phyloP scores from a whole-genome alignment of 53 echinoderm and acorn worm species.

The Holothuria leucospilota region DNA sequence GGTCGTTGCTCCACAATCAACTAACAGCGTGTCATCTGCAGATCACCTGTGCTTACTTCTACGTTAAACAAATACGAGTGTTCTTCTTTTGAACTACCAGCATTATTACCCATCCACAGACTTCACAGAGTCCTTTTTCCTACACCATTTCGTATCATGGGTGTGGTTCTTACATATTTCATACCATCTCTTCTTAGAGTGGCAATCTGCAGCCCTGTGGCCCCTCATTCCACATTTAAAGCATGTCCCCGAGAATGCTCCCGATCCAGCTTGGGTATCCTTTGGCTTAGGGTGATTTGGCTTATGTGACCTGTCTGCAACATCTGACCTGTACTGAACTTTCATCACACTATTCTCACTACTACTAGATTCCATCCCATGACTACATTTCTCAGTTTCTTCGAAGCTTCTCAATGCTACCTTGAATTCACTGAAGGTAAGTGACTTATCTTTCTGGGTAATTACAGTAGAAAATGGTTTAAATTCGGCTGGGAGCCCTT shows the following conservation, averaged over 20 bases:
- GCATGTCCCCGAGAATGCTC: no score
- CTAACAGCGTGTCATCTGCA: background rate
- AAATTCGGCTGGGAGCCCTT: conserved; percentile 48
- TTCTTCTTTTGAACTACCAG: background rate
- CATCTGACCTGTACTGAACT: no score
- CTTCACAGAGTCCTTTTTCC: conserved; percentile 7
- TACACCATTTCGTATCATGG: background rate
- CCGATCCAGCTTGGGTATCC: no score
- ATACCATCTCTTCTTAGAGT: background rate
- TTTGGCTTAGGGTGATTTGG: no score
- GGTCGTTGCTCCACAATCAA: conserved; percentile 51
- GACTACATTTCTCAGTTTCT: background rate
- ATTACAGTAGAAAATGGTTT: conserved; percentile 46
- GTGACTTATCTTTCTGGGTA: conserved; percentile 17
- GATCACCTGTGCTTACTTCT: background rate
- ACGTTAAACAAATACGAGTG: background rate
- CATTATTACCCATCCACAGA: background rate
- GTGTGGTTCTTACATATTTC: conserved; percentile 6
- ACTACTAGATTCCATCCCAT: no score
- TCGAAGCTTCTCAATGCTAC: conserved; percentile 29
- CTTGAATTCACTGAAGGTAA: background rate
- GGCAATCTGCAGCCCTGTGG: no score
- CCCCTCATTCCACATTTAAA: no score
- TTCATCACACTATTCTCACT: no score
- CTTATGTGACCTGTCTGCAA: no score